Percentiles rank a stretch among this genome's conserved stretches.
Evolutionary conservation across 2,888 invertebrate genomes (phyloP).

Genomic region (Melinaea marsaeus): DNA sequence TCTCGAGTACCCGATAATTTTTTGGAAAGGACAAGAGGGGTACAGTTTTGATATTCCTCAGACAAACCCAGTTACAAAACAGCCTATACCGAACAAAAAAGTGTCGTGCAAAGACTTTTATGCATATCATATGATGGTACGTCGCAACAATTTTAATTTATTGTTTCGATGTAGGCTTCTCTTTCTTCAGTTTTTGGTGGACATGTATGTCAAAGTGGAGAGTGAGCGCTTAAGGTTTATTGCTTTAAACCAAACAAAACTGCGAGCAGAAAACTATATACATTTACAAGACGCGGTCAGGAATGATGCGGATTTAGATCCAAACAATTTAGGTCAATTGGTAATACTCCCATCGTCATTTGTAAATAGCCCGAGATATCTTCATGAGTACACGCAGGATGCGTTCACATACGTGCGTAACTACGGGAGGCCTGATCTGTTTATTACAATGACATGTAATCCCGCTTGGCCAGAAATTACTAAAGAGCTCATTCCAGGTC

Average conservation of each 20-base stretch:
- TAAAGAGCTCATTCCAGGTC: slow-evolving; percentile 29
- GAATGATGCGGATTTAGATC: slow-evolving; percentile 33
- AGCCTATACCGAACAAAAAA: slow-evolving; percentile 31
- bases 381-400: slow-evolving; percentile 40
- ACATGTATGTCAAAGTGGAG: slow-evolving; percentile 40
- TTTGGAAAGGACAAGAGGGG: slow-evolving; percentile 40
- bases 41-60: slow-evolving; percentile 38
- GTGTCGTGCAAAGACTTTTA: slow-evolving; percentile 37
- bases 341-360: slow-evolving; percentile 39
- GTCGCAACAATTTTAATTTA: slow-evolving; percentile 14
- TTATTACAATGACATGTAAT: slow-evolving; percentile 37
- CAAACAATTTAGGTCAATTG: slow-evolving; percentile 34
- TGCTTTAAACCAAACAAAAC: slow-evolving; percentile 42
- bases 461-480: slow-evolving; percentile 38
- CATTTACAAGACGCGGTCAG: slow-evolving; percentile 39
- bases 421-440: slow-evolving; percentile 34
- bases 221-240: slow-evolving; percentile 42
- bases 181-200: slow-evolving; percentile 29
- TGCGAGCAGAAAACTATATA: slow-evolving; percentile 32
- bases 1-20: slow-evolving; percentile 49
- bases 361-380: slow-evolving; percentile 38
- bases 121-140: slow-evolving; percentile 23
- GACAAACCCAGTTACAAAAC: slow-evolving; percentile 30
- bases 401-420: slow-evolving; percentile 39
- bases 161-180: slow-evolving; percentile 13